Evolutionary conservation across 2,888 invertebrate species (phyloP).

Genomic region (Ernsta delagoae): DNA sequence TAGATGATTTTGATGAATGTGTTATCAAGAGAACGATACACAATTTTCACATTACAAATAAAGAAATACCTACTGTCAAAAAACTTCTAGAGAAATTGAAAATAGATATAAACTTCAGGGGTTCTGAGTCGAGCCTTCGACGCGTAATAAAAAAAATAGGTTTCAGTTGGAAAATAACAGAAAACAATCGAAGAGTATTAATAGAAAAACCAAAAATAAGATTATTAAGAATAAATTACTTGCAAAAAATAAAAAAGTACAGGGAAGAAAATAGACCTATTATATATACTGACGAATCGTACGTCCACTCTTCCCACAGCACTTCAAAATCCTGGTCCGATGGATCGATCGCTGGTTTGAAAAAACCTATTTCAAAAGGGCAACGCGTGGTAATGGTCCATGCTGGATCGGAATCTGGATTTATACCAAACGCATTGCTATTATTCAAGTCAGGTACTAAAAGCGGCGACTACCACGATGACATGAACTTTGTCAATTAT

Average conservation of each 20-base stretch:
- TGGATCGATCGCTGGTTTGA: neutral
- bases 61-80: too few relatives aligned
- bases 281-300: neutral
- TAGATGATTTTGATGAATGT: too few relatives aligned
- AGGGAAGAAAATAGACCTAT: neutral
- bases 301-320: neutral
- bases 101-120: neutral
- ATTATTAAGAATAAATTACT: neutral
- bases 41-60: too few relatives aligned
- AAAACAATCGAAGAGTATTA: neutral
- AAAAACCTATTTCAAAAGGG: constrained; percentile 41
- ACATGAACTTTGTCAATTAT: constrained; percentile 42
- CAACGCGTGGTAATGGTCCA: constrained; percentile 39
- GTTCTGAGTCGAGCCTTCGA: neutral
- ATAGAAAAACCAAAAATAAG: neutral
- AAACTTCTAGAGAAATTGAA: too few relatives aligned
- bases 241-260: constrained; percentile 1
- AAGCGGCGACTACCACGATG: constrained; percentile 45
- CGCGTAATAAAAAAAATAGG: neutral
- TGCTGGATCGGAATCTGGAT: constrained; percentile 44
- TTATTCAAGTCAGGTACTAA: constrained; percentile 40
- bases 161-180: neutral
- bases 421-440: constrained; percentile 43
- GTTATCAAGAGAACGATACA: too few relatives aligned
- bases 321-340: neutral